These are phyloP conservation scores for Pseudopleuronectes americanus DNA, from an alignment of 2,797 vertebrate genomes.

Conservation along the genomic window DNA sequence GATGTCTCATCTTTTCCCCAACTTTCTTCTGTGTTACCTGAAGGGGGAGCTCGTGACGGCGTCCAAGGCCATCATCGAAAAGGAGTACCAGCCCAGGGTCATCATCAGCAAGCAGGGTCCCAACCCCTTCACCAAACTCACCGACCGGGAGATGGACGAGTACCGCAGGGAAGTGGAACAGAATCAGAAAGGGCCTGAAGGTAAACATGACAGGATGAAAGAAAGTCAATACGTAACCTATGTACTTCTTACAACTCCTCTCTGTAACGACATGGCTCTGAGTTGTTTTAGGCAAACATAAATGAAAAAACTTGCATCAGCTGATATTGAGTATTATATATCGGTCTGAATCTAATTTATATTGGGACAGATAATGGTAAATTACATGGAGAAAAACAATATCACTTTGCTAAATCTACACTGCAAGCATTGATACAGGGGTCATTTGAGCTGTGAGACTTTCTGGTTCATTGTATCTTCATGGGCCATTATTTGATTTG, in stretches of 20 bases:
- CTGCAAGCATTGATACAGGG: not conserved
- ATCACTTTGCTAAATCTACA: too few relatives aligned
- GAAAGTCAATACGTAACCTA: not conserved
- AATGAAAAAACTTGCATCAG: too few relatives aligned
- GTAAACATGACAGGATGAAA: slow-evolving; percentile 70
- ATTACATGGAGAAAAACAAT: too few relatives aligned
- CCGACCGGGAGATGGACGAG: slow-evolving; percentile 94
- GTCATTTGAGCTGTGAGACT: not conserved
- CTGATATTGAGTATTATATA: too few relatives aligned
- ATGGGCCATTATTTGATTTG: not conserved
- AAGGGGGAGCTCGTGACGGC: slow-evolving; percentile 98
- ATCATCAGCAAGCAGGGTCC: slow-evolving; percentile 95
- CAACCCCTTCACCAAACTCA: slow-evolving; percentile 96
- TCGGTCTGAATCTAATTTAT: too few relatives aligned
- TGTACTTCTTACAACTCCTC: not conserved
- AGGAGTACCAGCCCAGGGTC: slow-evolving; percentile 96
- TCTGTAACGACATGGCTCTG: not conserved
- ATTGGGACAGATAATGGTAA: too few relatives aligned
- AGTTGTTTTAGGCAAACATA: not conserved
- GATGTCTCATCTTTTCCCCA: not conserved
- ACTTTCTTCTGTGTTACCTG: slow-evolving; percentile 55
- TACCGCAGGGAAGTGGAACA: slow-evolving; percentile 95
- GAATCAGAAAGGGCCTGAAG: slow-evolving; percentile 93
- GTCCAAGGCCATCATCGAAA: slow-evolving; percentile 99
- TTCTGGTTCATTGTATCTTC: not conserved